Base-by-base conservation (phyloP, 2,797 vertebrate genomes). In the Melanotaenia nigrans region DNA sequence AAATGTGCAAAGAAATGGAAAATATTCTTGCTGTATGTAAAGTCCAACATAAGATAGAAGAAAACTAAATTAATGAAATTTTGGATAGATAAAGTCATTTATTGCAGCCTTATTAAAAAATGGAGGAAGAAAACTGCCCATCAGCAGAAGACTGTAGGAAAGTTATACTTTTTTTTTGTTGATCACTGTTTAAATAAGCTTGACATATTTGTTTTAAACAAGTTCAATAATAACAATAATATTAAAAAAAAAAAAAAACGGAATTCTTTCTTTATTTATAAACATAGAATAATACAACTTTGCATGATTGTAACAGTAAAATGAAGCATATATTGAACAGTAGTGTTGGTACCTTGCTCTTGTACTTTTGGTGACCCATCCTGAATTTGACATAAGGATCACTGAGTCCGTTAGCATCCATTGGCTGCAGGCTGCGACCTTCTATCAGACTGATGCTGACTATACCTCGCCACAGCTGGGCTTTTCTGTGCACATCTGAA, bases 361-460 rank as follows among this genome's bases (percentile, higher is more conserved):
- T 99, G 91, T 98, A 99, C 64, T 99, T 99, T 89, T 99, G 97
- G 87, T 98, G 96, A 0, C 97, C 97, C 88, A 99, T 85, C 13
- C 95, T 93, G 84, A 99, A 99, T 91, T 98, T 99, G 82, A 97
- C 96, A 0, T 99, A 99, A 5, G 97, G 98, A 83, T 99, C 98
- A 51, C 97, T 99, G 60, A 96, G 74, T 40, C 97, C 97, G 9
- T 98, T 98, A 81, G 94, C 67, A 76, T 99, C 97, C 97, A 99
- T 99, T 0, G 97, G 96, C 86, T 97, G 96, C 35, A 99, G 95
- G 55, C 92, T 88, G n/a, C 90, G 92, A 10, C 96, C 98, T 82
- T 99, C 97, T 33, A 99, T 98, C 57, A 99, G 92, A 38, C 95
- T 98, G 79, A 99, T 93, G 89, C 97, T 99, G 64, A 99, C 97